Base-by-base conservation (phyloP, 2,888 invertebrate species). In the Oxytorus armatus region DNA sequence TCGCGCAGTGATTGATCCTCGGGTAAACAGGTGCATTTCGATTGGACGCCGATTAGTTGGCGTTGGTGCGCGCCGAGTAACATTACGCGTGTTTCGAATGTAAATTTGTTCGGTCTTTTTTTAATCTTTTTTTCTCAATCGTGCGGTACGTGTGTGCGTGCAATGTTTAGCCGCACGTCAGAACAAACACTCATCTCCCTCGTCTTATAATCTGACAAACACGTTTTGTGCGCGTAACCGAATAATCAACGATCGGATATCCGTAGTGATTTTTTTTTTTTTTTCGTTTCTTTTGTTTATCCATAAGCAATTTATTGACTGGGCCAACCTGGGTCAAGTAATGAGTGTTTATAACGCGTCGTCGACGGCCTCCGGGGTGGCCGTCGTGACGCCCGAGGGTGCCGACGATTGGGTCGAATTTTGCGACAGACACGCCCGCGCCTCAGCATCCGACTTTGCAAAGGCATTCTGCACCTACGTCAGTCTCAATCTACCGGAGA, bases 401-500 rank as follows among this genome's bases (percentile, higher is more conserved):
- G 92, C 93, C 90, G 94, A 94, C 90, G 94, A 94, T 92, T 97
- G 97, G 97, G 94, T 95, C 89, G 96, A 97, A 92, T 96, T 97
- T 92, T 97, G 97, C 93, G 96, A 97, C 92, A 95, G 97, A 91
- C 97, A 97, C 93, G 97, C 97, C 78, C 95, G 95, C 88, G 94
- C 95, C 80, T 96, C 97, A 75, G 97, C 97, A 79, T 95, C 96
- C 88, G 97, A 97, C 92, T 98, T 98, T 92, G 96, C 97, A 87
- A 96, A 96, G 92, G 96, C 96, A 87, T 97, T 97, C 92, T 94
- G 96, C 84, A 95, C 95, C 85, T 97, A 95, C 89, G 94, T 97
- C 82, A 95, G 95, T 86, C 94, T 95, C 59, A 95, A 95, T 89
- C 92, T 95, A 81, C 94, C 94, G 36, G 96, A 96, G 85, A 93